Base-by-base conservation (phyloP, 2,113 vertebrate species). In the Hucho hucho region DNA sequence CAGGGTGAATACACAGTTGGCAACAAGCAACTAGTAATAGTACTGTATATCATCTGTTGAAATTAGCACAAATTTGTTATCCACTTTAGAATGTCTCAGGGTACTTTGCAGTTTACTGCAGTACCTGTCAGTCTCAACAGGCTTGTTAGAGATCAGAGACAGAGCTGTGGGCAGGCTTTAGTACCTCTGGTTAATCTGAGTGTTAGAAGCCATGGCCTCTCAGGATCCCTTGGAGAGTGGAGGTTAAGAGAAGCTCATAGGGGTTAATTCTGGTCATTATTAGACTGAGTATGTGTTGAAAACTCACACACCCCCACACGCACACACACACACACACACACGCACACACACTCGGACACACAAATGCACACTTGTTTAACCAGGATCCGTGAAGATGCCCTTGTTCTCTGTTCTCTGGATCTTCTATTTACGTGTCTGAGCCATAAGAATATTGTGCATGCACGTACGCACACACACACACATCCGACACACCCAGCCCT, bases 1-100 rank as follows among this genome's bases (percentile, higher is more conserved):
- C 12, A 6, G 29, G 71, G 76, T 76, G 74, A 83, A 79, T 72
- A 75, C 73, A 73, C 73, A 70, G 66, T 64, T 29, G 49, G 73
- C 65, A 75, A 75, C 79, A 72, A 75, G 16, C 64, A 77, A 79
- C 79, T 76, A 84, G 80, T 86, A 79, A 83, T 83, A 84, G 77
- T 11, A 43, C 9, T 43, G 37, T 43, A 28, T 75, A 72, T 84
- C 77, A 77, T 81, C 72, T 73, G 75, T 85, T 80, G 78, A 74
- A 84, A 83, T 81, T 47, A 84, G 81, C 67, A 25, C 59, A n/a
- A n/a, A n/a, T n/a, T n/a, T 43, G 37, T 43, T 43, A 43, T 43
- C 37, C 37, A 11, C 37, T 43, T 43, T 43, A 43, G 37, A 9
- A 12, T 43, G 37, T 43, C 37, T 43, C 37, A 43, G 12, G 12